Base-by-base conservation (phyloP, 2,797 vertebrate species). In the Rhinatrema bivittatum region DNA sequence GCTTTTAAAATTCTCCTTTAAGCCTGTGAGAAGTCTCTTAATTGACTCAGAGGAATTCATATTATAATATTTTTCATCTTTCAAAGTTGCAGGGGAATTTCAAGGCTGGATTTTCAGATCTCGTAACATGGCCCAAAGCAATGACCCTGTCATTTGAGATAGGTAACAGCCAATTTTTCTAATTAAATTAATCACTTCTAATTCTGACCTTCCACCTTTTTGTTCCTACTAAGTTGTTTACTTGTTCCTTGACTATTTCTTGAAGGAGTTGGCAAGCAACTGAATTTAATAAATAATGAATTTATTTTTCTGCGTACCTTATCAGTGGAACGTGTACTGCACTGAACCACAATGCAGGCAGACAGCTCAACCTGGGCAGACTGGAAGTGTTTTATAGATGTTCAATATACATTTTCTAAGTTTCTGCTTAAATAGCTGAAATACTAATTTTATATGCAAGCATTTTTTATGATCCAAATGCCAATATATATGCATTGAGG, bases 11-110 rank as follows among this genome's bases (percentile, higher is more conserved):
- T n/a, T n/a, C n/a, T n/a, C n/a, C n/a, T n/a, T n/a, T n/a, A n/a
- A n/a, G n/a, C n/a, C n/a, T n/a, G n/a, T n/a, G n/a, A n/a, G n/a
- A 13, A 13, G 6, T 17, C 14, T 1, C 1, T 2, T 10, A 9
- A 5, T 9, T 4, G 8, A 9, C 3, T 2, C 18, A 17, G 23
- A 21, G 13, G 23, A 29, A 16, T 16, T 12, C 20, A 4, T 16
- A 25, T 22, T 18, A 6, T 25, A 22, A 46, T 7, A 25, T n/a
- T 28, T 39, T 16, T 30, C 13, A 39, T 16, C 9, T 11, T 8
- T 20, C 7, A 0, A 15, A 24, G 2, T 47, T 17, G 1, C 1
- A 21, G 23, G 33, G 45, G 43, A 43, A 36, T n/a, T 22, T 26
- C 43, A 11, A 18, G 23, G 9, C 25, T 50, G 42, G 11, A 13